A percentile compares a stretch with the other conserved stretches of the same genome.
Evolutionary conservation across 2,113 vertebrate species (phyloP).

Genomic region (Maccullochella peelii): DNA sequence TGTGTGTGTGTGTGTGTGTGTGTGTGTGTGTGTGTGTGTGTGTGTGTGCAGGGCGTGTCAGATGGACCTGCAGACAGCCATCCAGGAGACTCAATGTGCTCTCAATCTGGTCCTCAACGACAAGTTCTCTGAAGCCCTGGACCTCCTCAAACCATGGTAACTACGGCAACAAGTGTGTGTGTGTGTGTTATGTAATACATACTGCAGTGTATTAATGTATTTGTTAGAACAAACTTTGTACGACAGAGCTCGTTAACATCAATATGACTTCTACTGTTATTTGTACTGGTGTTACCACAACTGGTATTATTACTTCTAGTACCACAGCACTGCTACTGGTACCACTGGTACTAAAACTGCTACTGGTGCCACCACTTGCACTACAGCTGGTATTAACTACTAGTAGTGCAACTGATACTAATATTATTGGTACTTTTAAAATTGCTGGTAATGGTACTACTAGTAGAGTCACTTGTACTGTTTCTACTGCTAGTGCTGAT

Average conservation of each 20-base stretch:
- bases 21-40: slow-evolving; percentile 36
- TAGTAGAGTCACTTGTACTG: background rate
- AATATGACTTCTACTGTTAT: background rate
- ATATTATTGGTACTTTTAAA: no score
- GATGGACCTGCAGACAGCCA: slow-evolving; percentile 89
- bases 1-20: background rate
- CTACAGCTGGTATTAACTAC: no score
- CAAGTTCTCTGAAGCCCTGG: slow-evolving; percentile 92
- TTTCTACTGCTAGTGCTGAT: no score
- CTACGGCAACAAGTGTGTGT: background rate
- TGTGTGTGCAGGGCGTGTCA: slow-evolving; percentile 78
- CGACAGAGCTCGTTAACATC: background rate
- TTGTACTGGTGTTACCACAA: no score
- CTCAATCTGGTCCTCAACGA: slow-evolving; percentile 93
- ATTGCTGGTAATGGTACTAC: no score
- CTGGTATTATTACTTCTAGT: background rate
- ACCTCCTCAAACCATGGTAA: slow-evolving; percentile 94
- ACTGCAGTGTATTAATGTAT: background rate
- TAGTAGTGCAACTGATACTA: no score
- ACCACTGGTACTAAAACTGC: no score
- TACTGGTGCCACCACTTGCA: no score
- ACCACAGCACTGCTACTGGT: no score
- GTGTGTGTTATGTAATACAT: background rate
- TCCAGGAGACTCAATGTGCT: slow-evolving; percentile 91
- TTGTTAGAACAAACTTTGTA: background rate